A percentile compares a stretch with the other conserved stretches of the same genome.
Evolutionary conservation across 2,113 vertebrate genomes (phyloP).

Genomic region (Cephalopterus ornatus): DNA sequence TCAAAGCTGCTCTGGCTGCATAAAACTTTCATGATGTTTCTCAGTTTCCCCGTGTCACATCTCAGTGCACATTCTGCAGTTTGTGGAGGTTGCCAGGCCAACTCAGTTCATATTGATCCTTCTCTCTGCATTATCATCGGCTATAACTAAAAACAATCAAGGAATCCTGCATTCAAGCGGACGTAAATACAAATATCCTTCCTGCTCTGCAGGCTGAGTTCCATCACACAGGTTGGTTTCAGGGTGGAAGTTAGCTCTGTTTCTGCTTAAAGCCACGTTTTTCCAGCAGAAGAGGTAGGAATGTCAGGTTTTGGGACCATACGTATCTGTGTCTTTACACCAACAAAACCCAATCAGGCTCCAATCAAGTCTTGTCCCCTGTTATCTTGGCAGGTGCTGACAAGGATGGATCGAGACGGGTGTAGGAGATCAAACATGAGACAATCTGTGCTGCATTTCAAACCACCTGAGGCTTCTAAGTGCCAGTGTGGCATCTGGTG

Average conservation of each 20-base stretch:
- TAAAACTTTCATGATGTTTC: neutral
- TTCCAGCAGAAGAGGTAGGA: neutral
- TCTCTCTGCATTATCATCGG: neutral
- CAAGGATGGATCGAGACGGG: neutral
- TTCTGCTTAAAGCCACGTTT: neutral
- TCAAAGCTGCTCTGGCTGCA: neutral
- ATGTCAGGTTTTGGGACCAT: neutral
- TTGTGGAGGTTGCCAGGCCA: neutral
- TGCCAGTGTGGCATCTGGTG: neutral
- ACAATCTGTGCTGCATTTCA: neutral
- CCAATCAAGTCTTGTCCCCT: neutral
- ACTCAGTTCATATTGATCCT: neutral
- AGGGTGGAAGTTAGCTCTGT: neutral
- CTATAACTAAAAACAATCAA: neutral
- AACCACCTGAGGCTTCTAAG: neutral
- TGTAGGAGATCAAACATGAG: neutral
- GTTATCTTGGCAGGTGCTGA: constrained; percentile 13
- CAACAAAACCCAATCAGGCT: neutral
- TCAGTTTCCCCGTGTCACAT: neutral
- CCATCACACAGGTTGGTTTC: neutral
- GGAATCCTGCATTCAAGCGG: neutral
- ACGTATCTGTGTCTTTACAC: neutral
- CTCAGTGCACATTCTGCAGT: neutral
- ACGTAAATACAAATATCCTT: neutral
- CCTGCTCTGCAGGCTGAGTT: neutral